These are phyloP conservation scores for Micropoecilia bifurca DNA, from an alignment of 2,797 vertebrate species.

Conservation along the genomic window DNA sequence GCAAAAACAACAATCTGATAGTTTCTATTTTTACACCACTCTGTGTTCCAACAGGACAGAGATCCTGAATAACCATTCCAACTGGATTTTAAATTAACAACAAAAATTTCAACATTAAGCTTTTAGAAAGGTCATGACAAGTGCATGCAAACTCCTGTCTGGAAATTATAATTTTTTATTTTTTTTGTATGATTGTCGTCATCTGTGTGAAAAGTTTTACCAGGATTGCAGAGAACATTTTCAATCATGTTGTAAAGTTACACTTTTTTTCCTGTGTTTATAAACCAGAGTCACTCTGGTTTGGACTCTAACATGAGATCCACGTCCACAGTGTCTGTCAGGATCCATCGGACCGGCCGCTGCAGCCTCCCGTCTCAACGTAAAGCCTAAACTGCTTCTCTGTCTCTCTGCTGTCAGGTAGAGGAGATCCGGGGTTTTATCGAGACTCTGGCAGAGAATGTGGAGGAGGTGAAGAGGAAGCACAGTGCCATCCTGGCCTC, in stretches of 20 bases:
- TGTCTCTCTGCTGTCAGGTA: conserved; percentile 79
- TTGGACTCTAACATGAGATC: conserved; percentile 45
- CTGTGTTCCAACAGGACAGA: background rate
- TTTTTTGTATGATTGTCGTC: background rate
- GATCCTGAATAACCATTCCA: background rate
- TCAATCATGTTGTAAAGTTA: conserved; percentile 3
- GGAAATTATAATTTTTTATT: background rate
- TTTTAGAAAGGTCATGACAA: background rate
- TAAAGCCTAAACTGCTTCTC: conserved; percentile 33
- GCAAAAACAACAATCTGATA: background rate
- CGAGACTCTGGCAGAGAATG: conserved; percentile 92
- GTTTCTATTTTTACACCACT: background rate
- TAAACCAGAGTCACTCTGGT: conserved; percentile 24
- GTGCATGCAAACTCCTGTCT: background rate
- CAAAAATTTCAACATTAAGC: background rate
- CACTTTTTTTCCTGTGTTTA: background rate
- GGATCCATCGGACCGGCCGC: conserved; percentile 41
- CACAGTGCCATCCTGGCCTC: conserved; percentile 95
- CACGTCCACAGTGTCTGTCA: conserved; percentile 37
- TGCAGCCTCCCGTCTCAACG: conserved; percentile 27
- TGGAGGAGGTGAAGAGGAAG: conserved; percentile 96
- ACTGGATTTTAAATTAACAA: background rate
- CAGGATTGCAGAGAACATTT: background rate
- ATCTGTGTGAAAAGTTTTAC: background rate
- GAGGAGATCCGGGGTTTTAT: conserved; percentile 95